phyloP scores from a whole-genome alignment of 2,113 vertebrate genomes.

The Nesogale talazaci region DNA sequence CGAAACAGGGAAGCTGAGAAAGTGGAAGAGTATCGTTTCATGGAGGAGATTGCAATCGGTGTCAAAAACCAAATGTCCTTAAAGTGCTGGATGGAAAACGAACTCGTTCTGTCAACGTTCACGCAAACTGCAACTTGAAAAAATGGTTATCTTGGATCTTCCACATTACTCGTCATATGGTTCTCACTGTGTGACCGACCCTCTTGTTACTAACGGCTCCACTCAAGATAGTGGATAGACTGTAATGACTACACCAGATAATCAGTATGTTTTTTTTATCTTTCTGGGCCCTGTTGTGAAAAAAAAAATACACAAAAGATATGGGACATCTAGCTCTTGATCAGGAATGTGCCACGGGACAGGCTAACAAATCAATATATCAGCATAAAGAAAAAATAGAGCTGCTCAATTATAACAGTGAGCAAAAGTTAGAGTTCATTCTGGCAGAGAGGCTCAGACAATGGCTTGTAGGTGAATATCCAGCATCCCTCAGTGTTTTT shows the following conservation, averaged over 20 bases:
- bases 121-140: neutral
- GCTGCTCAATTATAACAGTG: neutral
- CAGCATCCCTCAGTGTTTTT: no score
- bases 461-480: neutral
- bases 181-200: neutral
- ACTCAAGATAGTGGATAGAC: neutral
- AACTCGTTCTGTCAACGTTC: no score
- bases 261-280: neutral
- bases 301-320: constrained; percentile 26
- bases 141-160: neutral
- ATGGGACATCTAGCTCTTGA: neutral
- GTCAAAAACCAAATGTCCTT: no score
- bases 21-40: no score
- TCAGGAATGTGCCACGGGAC: neutral
- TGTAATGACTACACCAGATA: neutral
- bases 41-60: no score
- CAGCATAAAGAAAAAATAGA: neutral
- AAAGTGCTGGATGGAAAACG: no score
- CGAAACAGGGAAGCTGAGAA: no score
- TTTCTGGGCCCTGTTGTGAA: neutral
- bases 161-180: neutral
- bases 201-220: neutral
- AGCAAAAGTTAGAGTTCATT: neutral
- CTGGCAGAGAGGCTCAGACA: neutral
- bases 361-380: neutral